Conservation (phyloP, 1,140 invertebrate genomes). For the Drosophila nigromelanica region DNA sequence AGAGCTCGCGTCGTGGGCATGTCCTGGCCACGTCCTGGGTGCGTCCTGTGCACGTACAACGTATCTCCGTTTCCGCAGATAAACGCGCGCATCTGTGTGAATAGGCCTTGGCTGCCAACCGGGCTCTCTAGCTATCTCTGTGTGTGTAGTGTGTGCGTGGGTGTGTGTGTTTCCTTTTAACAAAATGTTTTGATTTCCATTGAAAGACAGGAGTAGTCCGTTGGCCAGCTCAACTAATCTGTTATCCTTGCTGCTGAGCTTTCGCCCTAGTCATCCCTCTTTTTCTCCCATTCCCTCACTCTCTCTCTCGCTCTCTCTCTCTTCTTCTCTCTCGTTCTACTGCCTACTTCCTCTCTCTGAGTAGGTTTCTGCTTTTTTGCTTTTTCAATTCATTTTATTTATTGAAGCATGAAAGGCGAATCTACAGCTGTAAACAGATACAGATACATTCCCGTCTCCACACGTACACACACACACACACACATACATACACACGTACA, state of each 20-base stretch:
- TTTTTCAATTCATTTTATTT: constrained; percentile 82
- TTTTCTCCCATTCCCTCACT: constrained; percentile 23
- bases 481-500: background rate
- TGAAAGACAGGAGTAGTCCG: constrained; percentile 60
- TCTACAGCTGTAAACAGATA: constrained; percentile 50
- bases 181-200: constrained; percentile 81
- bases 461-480: constrained; percentile 22
- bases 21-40: constrained; percentile 56
- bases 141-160: constrained; percentile 17
- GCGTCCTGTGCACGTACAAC: constrained; percentile 62
- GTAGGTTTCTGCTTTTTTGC: constrained; percentile 64
- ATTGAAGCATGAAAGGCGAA: constrained; percentile 78
- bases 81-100: constrained; percentile 76
- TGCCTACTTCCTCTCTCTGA: background rate
- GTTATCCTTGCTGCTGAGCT: constrained; percentile 59
- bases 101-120: constrained; percentile 51
- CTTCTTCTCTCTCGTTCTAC: constrained; percentile 5
- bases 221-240: constrained; percentile 74
- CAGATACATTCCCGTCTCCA: constrained; percentile 30
- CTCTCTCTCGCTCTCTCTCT: constrained; percentile 20
- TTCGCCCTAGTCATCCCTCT: background rate
- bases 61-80: constrained; percentile 79
- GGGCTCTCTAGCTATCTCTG: constrained; percentile 9
- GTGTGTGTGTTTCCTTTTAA: constrained; percentile 62
- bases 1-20: constrained; percentile 47